Percentiles rank a stretch among this genome's conserved stretches.
These are phyloP conservation scores for Lipotes vexillifer DNA, from an alignment of 2,113 vertebrate genomes.

Conservation along the genomic window DNA sequence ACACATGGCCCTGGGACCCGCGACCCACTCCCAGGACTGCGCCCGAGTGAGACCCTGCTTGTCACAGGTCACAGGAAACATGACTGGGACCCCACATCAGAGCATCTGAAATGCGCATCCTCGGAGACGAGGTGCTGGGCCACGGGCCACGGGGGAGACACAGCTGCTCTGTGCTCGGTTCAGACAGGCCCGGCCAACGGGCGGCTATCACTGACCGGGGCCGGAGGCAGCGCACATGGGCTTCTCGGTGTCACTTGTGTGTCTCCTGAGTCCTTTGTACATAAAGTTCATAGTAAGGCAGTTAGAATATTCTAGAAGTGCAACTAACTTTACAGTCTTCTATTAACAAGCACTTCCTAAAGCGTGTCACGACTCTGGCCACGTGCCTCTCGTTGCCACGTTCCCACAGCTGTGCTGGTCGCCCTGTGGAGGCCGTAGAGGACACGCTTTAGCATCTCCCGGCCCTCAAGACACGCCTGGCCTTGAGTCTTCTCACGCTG, in stretches of 20 bases:
- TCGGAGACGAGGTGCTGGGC: neutral
- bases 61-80: neutral
- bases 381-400: neutral
- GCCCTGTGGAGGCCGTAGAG: fast-evolving
- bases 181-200: neutral
- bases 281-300: neutral
- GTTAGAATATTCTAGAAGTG: neutral
- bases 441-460: fast-evolving
- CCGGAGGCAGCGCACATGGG: too few species aligned
- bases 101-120: fast-evolving
- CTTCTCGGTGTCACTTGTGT: neutral
- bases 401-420: fast-evolving
- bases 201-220: neutral
- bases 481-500: fast-evolving
- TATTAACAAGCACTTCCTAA: neutral
- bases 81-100: fast-evolving
- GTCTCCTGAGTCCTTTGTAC: neutral
- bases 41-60: too few species aligned
- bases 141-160: fast-evolving
- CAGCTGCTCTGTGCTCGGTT: neutral
- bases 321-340: neutral
- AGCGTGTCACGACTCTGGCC: fast-evolving
- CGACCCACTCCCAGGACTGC: neutral
- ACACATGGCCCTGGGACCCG: neutral
- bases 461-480: neutral